These are phyloP conservation scores for Bostrychus sinensis DNA, from an alignment of 2,113 vertebrate species.

Conservation along the genomic window DNA sequence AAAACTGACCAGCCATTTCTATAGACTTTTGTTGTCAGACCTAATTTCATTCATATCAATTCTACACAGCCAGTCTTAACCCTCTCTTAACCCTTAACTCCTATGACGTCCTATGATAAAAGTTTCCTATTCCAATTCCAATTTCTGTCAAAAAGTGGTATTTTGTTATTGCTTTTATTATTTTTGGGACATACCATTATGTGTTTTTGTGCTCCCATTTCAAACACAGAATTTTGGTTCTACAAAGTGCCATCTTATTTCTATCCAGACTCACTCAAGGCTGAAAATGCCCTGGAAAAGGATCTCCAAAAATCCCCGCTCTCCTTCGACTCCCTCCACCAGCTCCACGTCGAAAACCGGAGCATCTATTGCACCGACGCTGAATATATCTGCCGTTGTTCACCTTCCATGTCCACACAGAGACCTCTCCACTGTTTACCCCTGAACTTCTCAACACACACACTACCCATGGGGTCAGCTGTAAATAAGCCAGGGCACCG, in stretches of 20 bases:
- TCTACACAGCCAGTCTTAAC: no score
- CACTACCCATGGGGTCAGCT: constrained; percentile 24
- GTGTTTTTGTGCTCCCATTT: no score
- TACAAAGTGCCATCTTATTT: neutral
- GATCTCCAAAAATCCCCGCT: neutral
- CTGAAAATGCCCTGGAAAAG: neutral
- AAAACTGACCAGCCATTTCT: no score
- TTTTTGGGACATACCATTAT: no score
- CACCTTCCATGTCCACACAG: constrained; percentile 27
- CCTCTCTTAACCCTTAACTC: no score
- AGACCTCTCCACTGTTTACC: constrained; percentile 34
- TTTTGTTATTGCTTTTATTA: no score
- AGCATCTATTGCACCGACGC: neutral
- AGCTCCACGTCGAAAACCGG: constrained; percentile 26
- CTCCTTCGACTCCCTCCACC: constrained; percentile 8
- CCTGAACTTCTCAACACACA: constrained; percentile 26
- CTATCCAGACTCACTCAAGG: neutral
- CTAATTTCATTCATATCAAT: no score
- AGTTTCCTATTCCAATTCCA: no score
- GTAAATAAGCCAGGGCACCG: constrained; percentile 36
- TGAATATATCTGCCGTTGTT: constrained; percentile 20
- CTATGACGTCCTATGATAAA: no score
- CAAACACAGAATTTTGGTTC: no score
- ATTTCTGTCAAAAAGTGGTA: no score
- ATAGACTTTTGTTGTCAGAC: no score